These are phyloP conservation scores for Andrena chrysosceles DNA, from an alignment of 2,888 invertebrate species.

Conservation along the genomic window DNA sequence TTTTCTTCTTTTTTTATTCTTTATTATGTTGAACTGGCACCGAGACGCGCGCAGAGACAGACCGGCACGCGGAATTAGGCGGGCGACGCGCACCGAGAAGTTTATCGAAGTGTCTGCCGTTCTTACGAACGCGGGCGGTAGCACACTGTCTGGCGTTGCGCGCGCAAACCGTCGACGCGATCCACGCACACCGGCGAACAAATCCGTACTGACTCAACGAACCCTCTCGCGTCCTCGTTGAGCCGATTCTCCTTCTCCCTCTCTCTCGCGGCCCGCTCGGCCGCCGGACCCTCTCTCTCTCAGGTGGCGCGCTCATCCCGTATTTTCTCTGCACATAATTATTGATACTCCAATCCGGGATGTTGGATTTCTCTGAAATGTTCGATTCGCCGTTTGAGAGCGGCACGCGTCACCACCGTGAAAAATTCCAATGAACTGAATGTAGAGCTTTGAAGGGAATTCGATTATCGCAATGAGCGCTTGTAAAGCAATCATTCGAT, in stretches of 20 bases:
- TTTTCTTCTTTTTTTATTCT: neutral
- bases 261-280: conserved; percentile 21
- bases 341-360: neutral
- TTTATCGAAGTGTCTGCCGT: conserved; percentile 33
- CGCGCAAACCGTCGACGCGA: conserved; percentile 60
- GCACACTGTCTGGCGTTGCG: conserved; percentile 50
- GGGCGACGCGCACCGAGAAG: conserved; percentile 35
- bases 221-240: conserved; percentile 62
- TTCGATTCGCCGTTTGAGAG: neutral
- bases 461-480: conserved; percentile 25
- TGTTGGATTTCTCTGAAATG: conserved; percentile 1
- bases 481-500: conserved; percentile 12
- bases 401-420: neutral
- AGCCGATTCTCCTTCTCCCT: conserved; percentile 46
- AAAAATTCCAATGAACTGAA: neutral
- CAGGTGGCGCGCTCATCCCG: conserved; percentile 53
- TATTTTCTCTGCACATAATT: conserved; percentile 18
- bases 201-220: conserved; percentile 78
- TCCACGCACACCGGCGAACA: conserved; percentile 75
- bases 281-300: conserved; percentile 16
- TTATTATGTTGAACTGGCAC: neutral
- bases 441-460: neutral
- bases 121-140: conserved; percentile 41
- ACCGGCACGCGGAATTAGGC: conserved; percentile 20
- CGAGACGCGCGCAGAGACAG: conserved; percentile 16